Evolutionary conservation across 1,140 invertebrate species (phyloP).

Genomic region (honey bee (Apis mellifera)): DNA sequence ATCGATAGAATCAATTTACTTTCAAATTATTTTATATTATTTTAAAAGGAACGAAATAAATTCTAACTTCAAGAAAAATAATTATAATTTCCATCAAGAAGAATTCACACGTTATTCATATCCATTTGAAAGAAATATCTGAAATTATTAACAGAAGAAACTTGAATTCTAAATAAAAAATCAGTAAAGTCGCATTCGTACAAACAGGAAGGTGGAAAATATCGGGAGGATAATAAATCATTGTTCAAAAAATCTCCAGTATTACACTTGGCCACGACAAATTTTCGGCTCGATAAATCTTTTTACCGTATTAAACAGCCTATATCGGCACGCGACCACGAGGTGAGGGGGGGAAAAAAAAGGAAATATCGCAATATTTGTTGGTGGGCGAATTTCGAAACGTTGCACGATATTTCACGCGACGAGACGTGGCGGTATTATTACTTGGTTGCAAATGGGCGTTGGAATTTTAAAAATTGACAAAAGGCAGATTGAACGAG

Average conservation of each 20-base stretch:
- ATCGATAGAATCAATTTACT: too few species aligned
- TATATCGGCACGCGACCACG: neutral
- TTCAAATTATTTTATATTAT: too few species aligned
- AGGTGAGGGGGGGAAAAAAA: neutral
- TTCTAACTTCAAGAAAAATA: too few species aligned
- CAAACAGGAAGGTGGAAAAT: too few species aligned
- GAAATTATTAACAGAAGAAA: too few species aligned
- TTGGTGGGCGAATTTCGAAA: neutral
- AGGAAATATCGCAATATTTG: neutral
- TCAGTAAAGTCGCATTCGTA: neutral
- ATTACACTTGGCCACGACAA: neutral
- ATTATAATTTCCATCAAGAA: too few species aligned
- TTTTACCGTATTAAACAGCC: neutral
- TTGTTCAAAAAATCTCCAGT: neutral
- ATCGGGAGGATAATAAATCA: too few species aligned
- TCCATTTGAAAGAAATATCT: too few species aligned
- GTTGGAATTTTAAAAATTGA: neutral
- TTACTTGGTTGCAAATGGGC: neutral
- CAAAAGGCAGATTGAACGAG: neutral
- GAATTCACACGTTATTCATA: too few species aligned
- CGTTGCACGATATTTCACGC: neutral
- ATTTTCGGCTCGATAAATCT: slow-evolving; percentile 8
- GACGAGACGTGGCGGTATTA: neutral
- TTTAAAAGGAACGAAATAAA: too few species aligned
- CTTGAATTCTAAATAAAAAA: neutral